These are phyloP conservation scores for Bambusicola thoracicus DNA, from an alignment of 2,113 vertebrate genomes.

Conservation along the genomic window DNA sequence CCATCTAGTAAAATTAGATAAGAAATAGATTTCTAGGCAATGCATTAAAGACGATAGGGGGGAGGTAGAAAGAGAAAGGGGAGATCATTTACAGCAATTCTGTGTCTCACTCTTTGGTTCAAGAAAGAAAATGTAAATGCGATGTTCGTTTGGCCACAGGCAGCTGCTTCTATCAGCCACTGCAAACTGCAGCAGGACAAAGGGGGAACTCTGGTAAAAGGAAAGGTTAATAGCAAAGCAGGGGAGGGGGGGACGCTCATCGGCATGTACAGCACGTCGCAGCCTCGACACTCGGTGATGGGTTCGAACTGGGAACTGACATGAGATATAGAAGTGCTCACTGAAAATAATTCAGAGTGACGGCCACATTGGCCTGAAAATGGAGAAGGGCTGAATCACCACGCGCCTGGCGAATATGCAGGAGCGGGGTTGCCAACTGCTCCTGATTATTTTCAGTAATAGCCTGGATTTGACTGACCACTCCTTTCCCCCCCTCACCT, in stretches of 20 bases:
- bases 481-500: slow-evolving; percentile 39
- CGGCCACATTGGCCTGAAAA: slow-evolving; percentile 85
- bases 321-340: slow-evolving; percentile 91
- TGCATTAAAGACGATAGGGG: neutral
- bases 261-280: slow-evolving; percentile 86
- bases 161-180: slow-evolving; percentile 69
- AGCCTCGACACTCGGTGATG: slow-evolving; percentile 87
- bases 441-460: slow-evolving; percentile 32
- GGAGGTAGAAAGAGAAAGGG: neutral
- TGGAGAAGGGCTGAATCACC: slow-evolving; percentile 70
- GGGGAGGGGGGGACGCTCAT: slow-evolving; percentile 82
- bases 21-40: slow-evolving; percentile 58
- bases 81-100: slow-evolving; percentile 54
- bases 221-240: slow-evolving; percentile 92
- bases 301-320: slow-evolving; percentile 93
- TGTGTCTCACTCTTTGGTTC: slow-evolving; percentile 17
- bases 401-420: slow-evolving; percentile 51
- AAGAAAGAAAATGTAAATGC: slow-evolving; percentile 70
- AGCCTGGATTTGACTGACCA: slow-evolving; percentile 37
- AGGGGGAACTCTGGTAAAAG: slow-evolving; percentile 76
- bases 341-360: slow-evolving; percentile 97
- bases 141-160: slow-evolving; percentile 62
- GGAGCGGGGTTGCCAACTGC: slow-evolving; percentile 48
- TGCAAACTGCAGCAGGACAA: slow-evolving; percentile 75
- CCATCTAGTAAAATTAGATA: slow-evolving; percentile 65